Evolutionary conservation across 2,888 invertebrate species (phyloP).

Genomic region (Bursaphelenchus okinawaensis): DNA sequence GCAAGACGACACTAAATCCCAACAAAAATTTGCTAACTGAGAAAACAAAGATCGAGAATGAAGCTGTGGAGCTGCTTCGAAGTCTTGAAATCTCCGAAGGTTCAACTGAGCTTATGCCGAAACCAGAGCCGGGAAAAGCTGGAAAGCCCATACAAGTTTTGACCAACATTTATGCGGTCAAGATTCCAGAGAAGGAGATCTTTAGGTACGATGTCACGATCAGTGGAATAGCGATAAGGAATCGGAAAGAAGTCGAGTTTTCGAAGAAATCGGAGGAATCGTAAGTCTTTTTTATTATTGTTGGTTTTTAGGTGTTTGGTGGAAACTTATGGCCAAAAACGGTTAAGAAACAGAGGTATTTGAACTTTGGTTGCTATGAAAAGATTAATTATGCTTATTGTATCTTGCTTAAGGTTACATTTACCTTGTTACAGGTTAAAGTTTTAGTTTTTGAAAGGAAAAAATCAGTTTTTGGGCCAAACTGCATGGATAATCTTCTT

Average conservation of each 20-base stretch:
- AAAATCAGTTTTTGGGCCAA: too few species aligned
- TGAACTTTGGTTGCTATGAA: too few species aligned
- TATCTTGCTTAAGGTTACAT: too few species aligned
- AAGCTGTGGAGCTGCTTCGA: constrained; percentile 5
- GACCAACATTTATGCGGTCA: constrained; percentile 25
- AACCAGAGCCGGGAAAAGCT: constrained; percentile 2
- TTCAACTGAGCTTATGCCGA: background rate
- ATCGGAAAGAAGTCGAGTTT: constrained; percentile 22
- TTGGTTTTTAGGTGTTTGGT: background rate
- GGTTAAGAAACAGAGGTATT: too few species aligned
- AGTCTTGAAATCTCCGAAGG: background rate
- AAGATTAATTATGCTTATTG: too few species aligned
- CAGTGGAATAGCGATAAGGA: constrained; percentile 11
- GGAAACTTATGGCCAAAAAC: too few species aligned
- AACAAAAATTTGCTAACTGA: constrained; percentile 8
- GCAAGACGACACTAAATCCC: background rate
- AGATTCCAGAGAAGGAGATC: constrained; percentile 15
- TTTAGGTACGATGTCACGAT: constrained; percentile 27
- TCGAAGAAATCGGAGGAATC: constrained; percentile 28
- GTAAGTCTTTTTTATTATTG: constrained; percentile 17
- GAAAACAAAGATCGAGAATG: constrained; percentile 11
- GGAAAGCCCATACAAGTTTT: constrained; percentile 13
- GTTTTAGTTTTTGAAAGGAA: too few species aligned
- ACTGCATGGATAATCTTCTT: too few species aligned
- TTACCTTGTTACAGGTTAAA: too few species aligned